These are phyloP conservation scores for Galerucella pusilla DNA, from an alignment of 2,888 invertebrate genomes.

Conservation along the genomic window DNA sequence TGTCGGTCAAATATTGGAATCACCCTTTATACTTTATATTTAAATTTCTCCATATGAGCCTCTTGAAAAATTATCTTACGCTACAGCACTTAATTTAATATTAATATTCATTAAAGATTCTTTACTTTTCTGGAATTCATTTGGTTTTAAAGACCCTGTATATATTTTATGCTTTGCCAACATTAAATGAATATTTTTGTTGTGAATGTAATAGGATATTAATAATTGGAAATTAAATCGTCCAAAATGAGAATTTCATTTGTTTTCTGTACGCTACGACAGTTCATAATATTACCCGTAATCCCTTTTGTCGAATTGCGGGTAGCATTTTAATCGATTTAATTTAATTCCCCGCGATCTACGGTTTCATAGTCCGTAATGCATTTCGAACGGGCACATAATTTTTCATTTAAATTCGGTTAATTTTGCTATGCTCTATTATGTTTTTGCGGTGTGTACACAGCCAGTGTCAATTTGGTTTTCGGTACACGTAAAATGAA, in stretches of 20 bases:
- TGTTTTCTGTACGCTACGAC: conserved; percentile 8
- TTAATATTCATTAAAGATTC: too few species aligned
- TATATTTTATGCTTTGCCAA: too few species aligned
- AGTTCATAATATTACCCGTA: conserved; percentile 26
- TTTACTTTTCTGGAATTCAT: too few species aligned
- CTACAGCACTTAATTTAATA: too few species aligned
- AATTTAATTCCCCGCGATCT: conserved; percentile 7
- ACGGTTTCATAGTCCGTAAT: neutral
- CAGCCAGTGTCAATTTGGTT: neutral
- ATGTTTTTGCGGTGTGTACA: conserved; percentile 6
- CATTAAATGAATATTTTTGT: too few species aligned
- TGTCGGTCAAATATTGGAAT: too few species aligned
- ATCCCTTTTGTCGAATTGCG: conserved; percentile 23
- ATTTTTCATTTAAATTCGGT: conserved; percentile 20
- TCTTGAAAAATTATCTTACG: too few species aligned
- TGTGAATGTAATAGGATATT: neutral
- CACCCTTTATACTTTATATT: too few species aligned
- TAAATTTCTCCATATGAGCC: too few species aligned
- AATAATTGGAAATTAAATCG: neutral
- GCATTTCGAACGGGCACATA: neutral
- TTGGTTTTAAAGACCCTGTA: too few species aligned
- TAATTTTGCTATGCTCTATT: conserved; percentile 6
- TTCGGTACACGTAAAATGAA: conserved; percentile 2
- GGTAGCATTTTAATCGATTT: conserved; percentile 25
- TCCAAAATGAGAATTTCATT: conserved; percentile 14